phyloP scores from a whole-genome alignment of 2,888 invertebrate species.

The Xestia xanthographa region DNA sequence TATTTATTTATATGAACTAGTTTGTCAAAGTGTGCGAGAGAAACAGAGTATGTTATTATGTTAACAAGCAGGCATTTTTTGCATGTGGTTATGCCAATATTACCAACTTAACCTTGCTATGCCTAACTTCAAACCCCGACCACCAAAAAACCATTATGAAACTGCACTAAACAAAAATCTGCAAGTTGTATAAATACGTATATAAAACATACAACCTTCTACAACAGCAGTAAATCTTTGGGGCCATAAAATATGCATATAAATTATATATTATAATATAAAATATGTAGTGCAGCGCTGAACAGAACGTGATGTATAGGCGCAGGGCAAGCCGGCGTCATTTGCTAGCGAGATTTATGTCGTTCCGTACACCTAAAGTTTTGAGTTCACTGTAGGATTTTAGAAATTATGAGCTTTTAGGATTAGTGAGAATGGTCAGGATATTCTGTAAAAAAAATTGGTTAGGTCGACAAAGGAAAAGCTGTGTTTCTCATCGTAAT shows the following conservation, averaged over 20 bases:
- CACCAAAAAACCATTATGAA: conserved; percentile 13
- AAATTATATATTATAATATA: conserved; percentile 77
- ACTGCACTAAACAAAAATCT: conserved; percentile 21
- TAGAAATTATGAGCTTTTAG: conserved; percentile 35
- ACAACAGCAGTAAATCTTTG: conserved; percentile 63
- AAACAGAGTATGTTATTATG: not conserved
- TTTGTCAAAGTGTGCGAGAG: not conserved
- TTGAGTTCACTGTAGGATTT: conserved; percentile 33
- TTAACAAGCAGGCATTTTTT: not conserved
- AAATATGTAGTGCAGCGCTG: conserved; percentile 69
- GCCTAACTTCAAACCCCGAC: not conserved
- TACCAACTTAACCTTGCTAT: not conserved
- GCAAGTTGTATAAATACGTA: not conserved
- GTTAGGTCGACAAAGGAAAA: not conserved
- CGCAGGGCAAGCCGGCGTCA: conserved; percentile 67
- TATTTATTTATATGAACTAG: too few species aligned
- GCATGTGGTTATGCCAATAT: not conserved
- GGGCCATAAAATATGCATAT: conserved; percentile 80
- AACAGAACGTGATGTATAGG: conserved; percentile 74
- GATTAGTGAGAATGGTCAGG: not conserved
- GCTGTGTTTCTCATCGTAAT: not conserved
- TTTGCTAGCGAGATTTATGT: conserved; percentile 73
- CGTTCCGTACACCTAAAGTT: conserved; percentile 50
- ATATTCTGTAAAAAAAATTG: not conserved
- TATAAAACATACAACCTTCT: conserved; percentile 31